Evolutionary conservation across 2,888 invertebrate species (phyloP), one percentile per base, ranked within the genome.

Genomic region (Euspilapteryx auroguttella): DNA sequence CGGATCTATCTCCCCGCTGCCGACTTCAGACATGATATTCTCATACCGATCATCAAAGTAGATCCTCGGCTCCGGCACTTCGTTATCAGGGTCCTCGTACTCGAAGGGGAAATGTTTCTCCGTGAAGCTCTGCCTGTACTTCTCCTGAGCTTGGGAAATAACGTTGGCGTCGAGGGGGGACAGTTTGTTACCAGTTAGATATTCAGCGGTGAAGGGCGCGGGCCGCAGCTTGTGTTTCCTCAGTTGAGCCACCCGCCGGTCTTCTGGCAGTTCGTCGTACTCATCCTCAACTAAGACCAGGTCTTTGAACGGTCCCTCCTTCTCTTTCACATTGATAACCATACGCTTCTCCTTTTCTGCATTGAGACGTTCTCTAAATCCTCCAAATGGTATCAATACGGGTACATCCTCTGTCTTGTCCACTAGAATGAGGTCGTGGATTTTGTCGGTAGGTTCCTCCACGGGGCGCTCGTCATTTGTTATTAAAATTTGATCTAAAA

Each of bases 21-120:
- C 77, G 27, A 55, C 39, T 28, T 78, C 78, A 26, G 62, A 49
- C 2, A 59, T 49, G 24, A 55, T 50, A 27, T 68, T 73, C 22
- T 68, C 73, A n/a, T 53, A 34, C n/a, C 56, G 62, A 21, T 73
- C 77, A 32, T 79, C 79, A 27, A 65, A 63, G 41, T 82, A 81
- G 38, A 81, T 77, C 30, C 81, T 63, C 10, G 69, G 73, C 47
- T 83, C 81, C 5, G 78, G 69, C 23, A 77, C 42, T 11, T 71
- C 71, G n/a, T 35, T 35, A 20, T 47, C 53, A 1, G 64, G 64
- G 34, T 64, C 63, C 42, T 69, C 73, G 37, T 75, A 75, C 44
- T 75, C 73, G 35, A 75, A 75, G 2, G 75, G 75, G 32, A 75
- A 75, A 34, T 65, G 61, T 47, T 75, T 75, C 29, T 59, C 64